Base-by-base conservation (phyloP, 2,888 invertebrate genomes). In the Blomia tropicalis region DNA sequence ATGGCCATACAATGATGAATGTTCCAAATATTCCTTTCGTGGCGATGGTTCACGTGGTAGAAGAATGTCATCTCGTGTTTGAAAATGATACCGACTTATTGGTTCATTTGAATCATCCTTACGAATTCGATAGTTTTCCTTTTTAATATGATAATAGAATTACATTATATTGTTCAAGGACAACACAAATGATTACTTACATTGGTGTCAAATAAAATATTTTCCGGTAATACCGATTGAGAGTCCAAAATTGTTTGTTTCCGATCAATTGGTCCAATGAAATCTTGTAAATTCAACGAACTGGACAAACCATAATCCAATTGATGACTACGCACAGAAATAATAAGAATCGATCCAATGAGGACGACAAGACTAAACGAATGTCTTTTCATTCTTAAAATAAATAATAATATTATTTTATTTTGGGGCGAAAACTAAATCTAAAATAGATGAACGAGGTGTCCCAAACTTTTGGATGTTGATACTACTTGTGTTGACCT, bases 1-100 rank as follows among this genome's bases (percentile, higher is more conserved):
- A 72, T 84, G 85, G 2, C 84, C 83, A 81, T 83, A 83, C 19
- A 84, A 75, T 4, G 83, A 80, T 69, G 83, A 87, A 74, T 90
- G 90, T 71, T 85, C 85, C 69, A 90, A 71, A 71, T 84, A 89
- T 72, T 91, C 90, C 70, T 86, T 63, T 32, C 58, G 30, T 25
- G 59, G 59, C 23, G 56, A 41, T 4, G 64, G 64, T 41, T 64
- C 64, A 11, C 54, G 30, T 4, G 59, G 41, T 19, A 64, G 31
- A 1, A 64, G 56, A 36, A 64, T 63, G 23, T 64, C 64, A 54
- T 64, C 64, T 41, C 62, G 36, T 22, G 62, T 62, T 25, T 62
- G 62, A 7, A 62, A 62, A 31, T 36, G 36, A n/a, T 56, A 62
- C 2, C 36, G 62, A 56, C 41, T 54, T 5, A 27, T 56, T 14